These are phyloP conservation scores for Chymomyza fuscimana DNA, from an alignment of 2,888 invertebrate genomes.

Conservation along the genomic window DNA sequence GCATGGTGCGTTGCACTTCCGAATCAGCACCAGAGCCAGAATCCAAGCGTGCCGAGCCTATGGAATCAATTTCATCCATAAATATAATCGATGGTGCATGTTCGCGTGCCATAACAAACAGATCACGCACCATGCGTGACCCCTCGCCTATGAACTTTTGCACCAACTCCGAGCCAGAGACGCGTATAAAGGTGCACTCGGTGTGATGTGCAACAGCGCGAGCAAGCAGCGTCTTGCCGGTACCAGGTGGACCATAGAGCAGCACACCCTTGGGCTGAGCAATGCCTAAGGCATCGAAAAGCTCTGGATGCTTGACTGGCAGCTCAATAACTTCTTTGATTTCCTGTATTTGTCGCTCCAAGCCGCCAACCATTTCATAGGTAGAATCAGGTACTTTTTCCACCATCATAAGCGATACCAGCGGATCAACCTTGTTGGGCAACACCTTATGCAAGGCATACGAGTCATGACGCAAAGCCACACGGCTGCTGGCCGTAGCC, in stretches of 20 bases:
- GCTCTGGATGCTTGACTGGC: not conserved
- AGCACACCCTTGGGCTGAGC: conserved; percentile 88
- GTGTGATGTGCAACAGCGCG: not conserved
- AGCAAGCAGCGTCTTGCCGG: conserved; percentile 91
- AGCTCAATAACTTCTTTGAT: not conserved
- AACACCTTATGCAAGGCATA: not conserved
- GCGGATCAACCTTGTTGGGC: not conserved
- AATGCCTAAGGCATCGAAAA: not conserved
- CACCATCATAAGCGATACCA: not conserved
- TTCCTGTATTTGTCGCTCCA: not conserved
- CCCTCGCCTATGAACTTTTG: not conserved
- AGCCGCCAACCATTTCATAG: not conserved
- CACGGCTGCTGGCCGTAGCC: not conserved
- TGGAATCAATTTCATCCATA: not conserved
- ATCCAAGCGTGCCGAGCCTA: not conserved
- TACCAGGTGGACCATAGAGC: conserved; percentile 94
- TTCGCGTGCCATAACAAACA: not conserved
- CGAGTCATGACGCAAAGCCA: not conserved
- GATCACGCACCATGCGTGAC: not conserved
- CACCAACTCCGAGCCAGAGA: not conserved
- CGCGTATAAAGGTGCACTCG: not conserved
- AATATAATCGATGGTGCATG: not conserved
- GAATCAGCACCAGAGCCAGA: not conserved
- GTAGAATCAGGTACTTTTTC: not conserved
- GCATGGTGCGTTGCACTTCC: not conserved